These are phyloP conservation scores for Alloscopus bannaensis DNA, from an alignment of 2,888 invertebrate species.

Conservation along the genomic window DNA sequence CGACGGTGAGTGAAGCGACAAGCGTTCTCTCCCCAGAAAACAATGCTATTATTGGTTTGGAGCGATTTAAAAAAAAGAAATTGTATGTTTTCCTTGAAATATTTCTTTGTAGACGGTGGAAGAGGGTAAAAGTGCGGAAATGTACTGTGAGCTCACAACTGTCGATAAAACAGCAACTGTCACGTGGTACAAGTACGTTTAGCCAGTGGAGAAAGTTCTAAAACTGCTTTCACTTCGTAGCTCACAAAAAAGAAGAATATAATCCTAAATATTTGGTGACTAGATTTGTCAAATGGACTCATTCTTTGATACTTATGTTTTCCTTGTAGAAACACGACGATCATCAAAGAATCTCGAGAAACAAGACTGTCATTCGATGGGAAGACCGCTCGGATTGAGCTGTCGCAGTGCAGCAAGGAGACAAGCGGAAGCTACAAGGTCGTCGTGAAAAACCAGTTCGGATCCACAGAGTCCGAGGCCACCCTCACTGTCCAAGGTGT, in stretches of 20 bases:
- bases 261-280: too few relatives aligned
- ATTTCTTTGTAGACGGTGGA: constrained; percentile 79
- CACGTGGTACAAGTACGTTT: constrained; percentile 88
- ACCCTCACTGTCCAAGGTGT: constrained; percentile 85
- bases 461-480: constrained; percentile 91
- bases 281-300: too few relatives aligned
- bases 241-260: too few relatives aligned
- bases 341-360: constrained; percentile 86
- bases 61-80: background rate
- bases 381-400: constrained; percentile 85
- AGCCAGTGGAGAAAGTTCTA: background rate
- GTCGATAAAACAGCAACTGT: constrained; percentile 87
- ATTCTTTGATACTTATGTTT: too few relatives aligned
- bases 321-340: constrained; percentile 79
- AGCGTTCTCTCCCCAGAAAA: background rate
- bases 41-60: background rate
- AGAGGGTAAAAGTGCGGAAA: constrained; percentile 86
- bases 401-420: constrained; percentile 84
- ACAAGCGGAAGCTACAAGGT: constrained; percentile 89
- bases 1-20: constrained; percentile 79
- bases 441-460: constrained; percentile 92
- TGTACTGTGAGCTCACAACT: constrained; percentile 84
- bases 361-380: constrained; percentile 89
- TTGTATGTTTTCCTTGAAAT: constrained; percentile 14
- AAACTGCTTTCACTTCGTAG: too few relatives aligned